phyloP scores from a whole-genome alignment of 2,888 invertebrate species.

The Sacculina carcini region DNA sequence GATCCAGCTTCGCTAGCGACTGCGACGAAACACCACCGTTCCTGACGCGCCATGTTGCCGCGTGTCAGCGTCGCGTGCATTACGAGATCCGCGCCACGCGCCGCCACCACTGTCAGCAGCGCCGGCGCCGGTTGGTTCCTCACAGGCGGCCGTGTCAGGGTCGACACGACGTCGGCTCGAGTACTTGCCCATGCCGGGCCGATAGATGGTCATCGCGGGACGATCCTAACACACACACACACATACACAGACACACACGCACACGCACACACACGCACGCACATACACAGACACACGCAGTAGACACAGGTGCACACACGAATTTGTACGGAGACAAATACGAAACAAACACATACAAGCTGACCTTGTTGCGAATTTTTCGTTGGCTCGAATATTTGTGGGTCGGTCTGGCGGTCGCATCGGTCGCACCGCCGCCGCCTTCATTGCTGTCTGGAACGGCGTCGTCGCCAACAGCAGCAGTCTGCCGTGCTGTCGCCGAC shows the following conservation, averaged over 20 bases:
- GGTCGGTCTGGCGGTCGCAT: too few relatives aligned
- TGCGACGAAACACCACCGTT: not conserved
- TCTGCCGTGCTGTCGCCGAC: too few relatives aligned
- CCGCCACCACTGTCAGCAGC: constrained; percentile 6
- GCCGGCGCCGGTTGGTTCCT: constrained; percentile 7
- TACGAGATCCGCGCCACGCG: too few relatives aligned
- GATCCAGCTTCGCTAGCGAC: too few relatives aligned
- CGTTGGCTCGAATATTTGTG: too few relatives aligned
- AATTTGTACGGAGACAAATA: not conserved
- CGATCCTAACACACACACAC: constrained; percentile 33
- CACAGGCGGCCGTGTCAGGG: constrained; percentile 10
- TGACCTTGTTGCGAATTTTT: too few relatives aligned
- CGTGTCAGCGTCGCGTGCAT: not conserved
- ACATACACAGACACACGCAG: not conserved
- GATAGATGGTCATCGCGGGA: constrained; percentile 65
- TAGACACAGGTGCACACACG: not conserved
- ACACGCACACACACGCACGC: not conserved
- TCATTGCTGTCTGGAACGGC: too few relatives aligned
- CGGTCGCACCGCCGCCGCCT: too few relatives aligned
- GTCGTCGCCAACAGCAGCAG: too few relatives aligned
- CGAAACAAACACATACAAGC: too few relatives aligned
- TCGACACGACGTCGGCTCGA: constrained; percentile 11
- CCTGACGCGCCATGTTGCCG: not conserved
- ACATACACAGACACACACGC: not conserved
- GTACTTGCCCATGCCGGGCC: constrained; percentile 62